phyloP scores from a whole-genome alignment of 2,797 vertebrate genomes.

The Cossypha heuglini region DNA sequence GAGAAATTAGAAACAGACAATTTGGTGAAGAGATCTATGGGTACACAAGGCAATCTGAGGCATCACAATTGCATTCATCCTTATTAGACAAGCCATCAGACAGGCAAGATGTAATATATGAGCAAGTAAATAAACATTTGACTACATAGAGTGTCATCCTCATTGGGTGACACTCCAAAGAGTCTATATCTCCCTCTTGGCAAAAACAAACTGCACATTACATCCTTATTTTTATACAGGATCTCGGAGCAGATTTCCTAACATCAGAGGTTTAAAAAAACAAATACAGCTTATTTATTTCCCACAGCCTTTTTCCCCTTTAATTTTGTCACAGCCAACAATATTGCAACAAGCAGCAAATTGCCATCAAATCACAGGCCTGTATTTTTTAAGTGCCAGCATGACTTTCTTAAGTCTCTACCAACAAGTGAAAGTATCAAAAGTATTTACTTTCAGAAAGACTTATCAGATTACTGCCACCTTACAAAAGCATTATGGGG shows the following conservation, averaged over 20 bases:
- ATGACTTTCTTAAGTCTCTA: neutral
- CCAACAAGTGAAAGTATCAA: neutral
- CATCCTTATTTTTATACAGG: neutral
- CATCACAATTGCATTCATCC: neutral
- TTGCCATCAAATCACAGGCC: neutral
- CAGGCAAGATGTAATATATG: neutral
- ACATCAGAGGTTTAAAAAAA: neutral
- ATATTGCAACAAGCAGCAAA: neutral
- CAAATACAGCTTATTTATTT: neutral
- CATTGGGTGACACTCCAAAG: slow-evolving; percentile 9
- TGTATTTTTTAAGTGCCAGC: neutral
- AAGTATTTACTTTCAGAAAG: neutral
- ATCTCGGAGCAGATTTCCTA: neutral
- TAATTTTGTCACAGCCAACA: neutral
- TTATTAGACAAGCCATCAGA: neutral
- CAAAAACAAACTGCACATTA: slow-evolving; percentile 1
- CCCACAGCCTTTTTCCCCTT: neutral
- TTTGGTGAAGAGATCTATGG: neutral
- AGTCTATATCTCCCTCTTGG: neutral
- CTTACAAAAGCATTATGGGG: neutral
- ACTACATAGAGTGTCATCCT: neutral
- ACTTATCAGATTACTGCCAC: neutral
- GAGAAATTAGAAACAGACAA: neutral
- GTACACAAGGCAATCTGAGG: neutral
- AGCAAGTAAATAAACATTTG: slow-evolving; percentile 39